Percentiles rank a stretch among this genome's conserved stretches.
Conservation (phyloP, 2,888 invertebrate genomes). For the Anorthoa munda region DNA sequence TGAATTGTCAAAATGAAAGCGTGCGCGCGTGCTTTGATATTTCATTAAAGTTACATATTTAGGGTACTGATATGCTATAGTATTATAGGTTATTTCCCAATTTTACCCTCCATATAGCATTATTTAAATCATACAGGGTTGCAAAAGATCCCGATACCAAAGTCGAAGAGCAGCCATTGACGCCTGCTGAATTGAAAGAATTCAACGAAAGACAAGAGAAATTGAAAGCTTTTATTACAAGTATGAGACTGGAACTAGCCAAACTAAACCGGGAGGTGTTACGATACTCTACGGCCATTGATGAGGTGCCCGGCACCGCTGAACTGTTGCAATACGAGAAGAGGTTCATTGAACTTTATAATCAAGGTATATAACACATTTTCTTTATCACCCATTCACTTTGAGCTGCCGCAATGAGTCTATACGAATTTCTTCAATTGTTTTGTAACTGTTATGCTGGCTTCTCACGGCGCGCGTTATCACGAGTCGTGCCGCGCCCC, state of each 20-base stretch:
- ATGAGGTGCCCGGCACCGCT: conserved; percentile 97
- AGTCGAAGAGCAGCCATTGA: conserved; percentile 82
- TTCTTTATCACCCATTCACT: background rate
- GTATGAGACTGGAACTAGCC: conserved; percentile 92
- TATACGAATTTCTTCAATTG: background rate
- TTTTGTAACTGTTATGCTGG: background rate
- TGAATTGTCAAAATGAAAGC: no score
- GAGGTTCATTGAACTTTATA: conserved; percentile 98
- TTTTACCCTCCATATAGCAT: background rate
- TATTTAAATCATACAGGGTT: conserved; percentile 65
- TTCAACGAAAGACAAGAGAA: conserved; percentile 84
- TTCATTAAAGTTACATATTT: no score
- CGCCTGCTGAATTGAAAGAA: conserved; percentile 82
- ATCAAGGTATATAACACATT: conserved; percentile 92
- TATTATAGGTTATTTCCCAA: background rate
- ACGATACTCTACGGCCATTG: conserved; percentile 95
- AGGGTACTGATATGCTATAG: background rate
- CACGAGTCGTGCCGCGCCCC: no score
- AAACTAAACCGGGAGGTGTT: conserved; percentile 95
- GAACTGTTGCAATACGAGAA: conserved; percentile 99
- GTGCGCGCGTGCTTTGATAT: no score
- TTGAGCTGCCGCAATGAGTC: background rate
- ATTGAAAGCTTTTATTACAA: conserved; percentile 81
- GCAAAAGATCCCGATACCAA: conserved; percentile 76
- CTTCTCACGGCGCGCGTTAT: no score